These are phyloP conservation scores for Taxidea taxus DNA, from an alignment of 2,113 vertebrate species.

Conservation along the genomic window DNA sequence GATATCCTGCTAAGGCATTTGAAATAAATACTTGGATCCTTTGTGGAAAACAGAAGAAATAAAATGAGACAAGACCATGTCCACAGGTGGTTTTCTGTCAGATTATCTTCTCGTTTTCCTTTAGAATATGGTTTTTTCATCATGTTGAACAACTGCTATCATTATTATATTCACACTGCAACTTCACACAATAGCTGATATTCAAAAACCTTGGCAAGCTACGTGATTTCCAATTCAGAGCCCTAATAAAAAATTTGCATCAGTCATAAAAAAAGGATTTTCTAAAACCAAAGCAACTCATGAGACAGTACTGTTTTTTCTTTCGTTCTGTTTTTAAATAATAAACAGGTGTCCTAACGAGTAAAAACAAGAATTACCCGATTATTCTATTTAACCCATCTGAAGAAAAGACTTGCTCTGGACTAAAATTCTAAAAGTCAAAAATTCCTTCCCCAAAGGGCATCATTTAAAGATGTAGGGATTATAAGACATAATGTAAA, in stretches of 20 bases:
- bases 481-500: not conserved
- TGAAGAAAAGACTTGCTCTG: constrained; percentile 11
- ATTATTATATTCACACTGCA: not conserved
- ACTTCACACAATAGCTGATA: not conserved
- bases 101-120: constrained; percentile 47
- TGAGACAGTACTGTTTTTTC: not conserved
- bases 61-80: constrained; percentile 64
- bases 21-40: constrained; percentile 77
- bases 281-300: not conserved
- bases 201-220: constrained; percentile 5
- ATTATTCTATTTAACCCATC: not conserved
- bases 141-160: not conserved
- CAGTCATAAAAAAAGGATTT: not conserved
- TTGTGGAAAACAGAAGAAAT: constrained; percentile 71
- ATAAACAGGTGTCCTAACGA: not conserved
- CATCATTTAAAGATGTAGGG: not conserved
- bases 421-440: constrained; percentile 22
- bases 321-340: constrained; percentile 27
- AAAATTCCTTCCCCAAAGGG: not conserved
- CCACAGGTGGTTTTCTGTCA: constrained; percentile 73
- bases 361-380: not conserved
- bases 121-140: not conserved
- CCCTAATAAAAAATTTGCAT: not conserved
- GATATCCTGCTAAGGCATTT: constrained; percentile 84
- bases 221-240: not conserved